Conservation (phyloP, 2,888 invertebrate genomes). For the Himalopsyche kuldschensis region DNA sequence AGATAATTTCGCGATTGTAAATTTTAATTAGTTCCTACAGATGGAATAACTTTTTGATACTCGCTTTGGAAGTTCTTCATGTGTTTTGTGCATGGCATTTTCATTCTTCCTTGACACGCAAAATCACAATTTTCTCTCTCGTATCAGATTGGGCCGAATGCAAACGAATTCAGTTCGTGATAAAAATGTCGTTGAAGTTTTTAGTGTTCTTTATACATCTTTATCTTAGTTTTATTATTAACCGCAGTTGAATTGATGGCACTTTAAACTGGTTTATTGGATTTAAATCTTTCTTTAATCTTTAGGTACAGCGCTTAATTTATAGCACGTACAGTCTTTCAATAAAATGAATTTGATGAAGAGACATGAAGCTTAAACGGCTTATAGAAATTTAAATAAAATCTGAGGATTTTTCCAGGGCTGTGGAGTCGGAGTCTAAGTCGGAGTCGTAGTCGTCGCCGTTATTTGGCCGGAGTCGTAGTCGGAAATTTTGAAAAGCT, state of each 20-base stretch:
- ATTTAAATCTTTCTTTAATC: no score
- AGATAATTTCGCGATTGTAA: background rate
- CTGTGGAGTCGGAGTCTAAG: no score
- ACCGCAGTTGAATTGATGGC: background rate
- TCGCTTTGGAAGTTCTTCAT: background rate
- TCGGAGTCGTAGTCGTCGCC: no score
- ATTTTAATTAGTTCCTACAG: background rate
- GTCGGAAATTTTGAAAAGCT: no score
- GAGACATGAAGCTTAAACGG: no score
- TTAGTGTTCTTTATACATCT: background rate
- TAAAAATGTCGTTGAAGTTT: background rate
- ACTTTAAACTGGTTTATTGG: no score
- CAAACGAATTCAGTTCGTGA: background rate
- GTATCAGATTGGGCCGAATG: background rate
- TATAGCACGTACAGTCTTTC: no score
- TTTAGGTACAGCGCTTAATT: no score
- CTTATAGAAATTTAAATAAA: no score
- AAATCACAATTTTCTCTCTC: background rate
- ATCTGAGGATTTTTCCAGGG: no score
- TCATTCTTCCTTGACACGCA: background rate
- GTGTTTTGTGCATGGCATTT: background rate
- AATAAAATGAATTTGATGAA: no score
- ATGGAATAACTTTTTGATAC: background rate
- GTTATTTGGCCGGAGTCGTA: no score
- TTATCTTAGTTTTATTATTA: background rate